Base-by-base conservation (phyloP, 2,113 vertebrate species). In the Suricata suricatta region DNA sequence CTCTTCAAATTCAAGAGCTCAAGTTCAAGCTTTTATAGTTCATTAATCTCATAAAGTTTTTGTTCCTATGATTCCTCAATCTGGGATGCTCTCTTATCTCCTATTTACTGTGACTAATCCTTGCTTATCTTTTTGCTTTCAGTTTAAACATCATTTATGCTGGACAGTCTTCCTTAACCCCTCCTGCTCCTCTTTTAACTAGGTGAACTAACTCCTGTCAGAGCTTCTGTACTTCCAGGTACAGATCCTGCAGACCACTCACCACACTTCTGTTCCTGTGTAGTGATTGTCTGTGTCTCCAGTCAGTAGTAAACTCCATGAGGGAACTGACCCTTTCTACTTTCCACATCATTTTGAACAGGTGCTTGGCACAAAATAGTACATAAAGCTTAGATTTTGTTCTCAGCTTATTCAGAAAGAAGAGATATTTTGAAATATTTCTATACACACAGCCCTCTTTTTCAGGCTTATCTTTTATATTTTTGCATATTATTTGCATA, bases 311-410 rank as follows among this genome's bases (percentile, higher is more conserved):
- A 77, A 95, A 90, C 27, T 76, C 35, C 27, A 5, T 15, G 27
- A 90, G 31, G 4, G 17, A 19, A 68, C 7, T 11, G 29, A 41
- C 3, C 2, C 3, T 83, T 44, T 80, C 27, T 81, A 29, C 47
- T 82, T 89, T 83, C 47, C 16, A 64, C 41, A 60, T 50, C 2
- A 41, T 91, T 86, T n/a, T 25, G 19, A 87, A 10, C 35, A 66
- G 80, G 35, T n/a, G 44, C 3, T 85, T 80, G 72, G 35, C 3
- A 74, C 10, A 29, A 44, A 2, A 4, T 33, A 29, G 52, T 29
- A 76, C 21, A 31, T 10, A 84, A 21, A 95, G n/a, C 6, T 90
- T 97, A 54, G 44, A 3, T 95, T 96, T 95, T 92, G 10, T 90
- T 88, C 63, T 80, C 31, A 35, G 33, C 35, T 54, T 90, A n/a